Evolutionary conservation across 2,113 vertebrate genomes (phyloP).

Genomic region (Anas platyrhynchos): DNA sequence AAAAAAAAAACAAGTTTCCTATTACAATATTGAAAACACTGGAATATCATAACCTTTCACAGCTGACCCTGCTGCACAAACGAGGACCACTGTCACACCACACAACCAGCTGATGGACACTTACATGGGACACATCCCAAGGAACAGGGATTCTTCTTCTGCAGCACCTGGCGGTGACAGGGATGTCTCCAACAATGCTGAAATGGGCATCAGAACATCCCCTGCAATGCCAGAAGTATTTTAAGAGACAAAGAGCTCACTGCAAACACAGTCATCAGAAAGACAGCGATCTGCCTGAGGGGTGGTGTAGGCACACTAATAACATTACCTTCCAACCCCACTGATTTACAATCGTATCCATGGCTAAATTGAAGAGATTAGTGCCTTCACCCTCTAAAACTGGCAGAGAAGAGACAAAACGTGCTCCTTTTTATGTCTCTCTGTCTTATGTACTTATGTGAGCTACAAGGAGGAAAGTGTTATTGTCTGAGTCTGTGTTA

Average conservation of each 20-base stretch:
- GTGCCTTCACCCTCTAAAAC: background rate
- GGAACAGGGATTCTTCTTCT: background rate
- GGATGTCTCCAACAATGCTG: background rate
- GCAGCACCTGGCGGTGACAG: background rate
- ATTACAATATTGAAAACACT: background rate
- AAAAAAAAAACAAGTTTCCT: background rate
- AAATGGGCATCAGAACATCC: background rate
- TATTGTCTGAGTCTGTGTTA: background rate
- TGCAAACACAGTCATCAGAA: background rate
- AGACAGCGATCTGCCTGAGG: background rate
- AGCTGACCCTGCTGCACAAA: background rate
- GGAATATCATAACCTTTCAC: background rate
- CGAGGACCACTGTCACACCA: background rate
- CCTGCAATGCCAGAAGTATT: background rate
- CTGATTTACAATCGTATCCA: background rate
- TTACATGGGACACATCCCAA: background rate
- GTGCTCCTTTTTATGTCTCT: background rate
- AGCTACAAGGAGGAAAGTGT: background rate
- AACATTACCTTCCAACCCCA: background rate
- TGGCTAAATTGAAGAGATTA: background rate
- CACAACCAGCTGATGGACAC: background rate
- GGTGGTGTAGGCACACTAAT: background rate
- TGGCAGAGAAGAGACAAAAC: background rate
- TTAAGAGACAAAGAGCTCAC: background rate
- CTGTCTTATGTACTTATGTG: background rate